Percentiles rank a stretch among this genome's conserved stretches.
Conservation (phyloP, 2,113 vertebrate species). For the Mus spicilegus region DNA sequence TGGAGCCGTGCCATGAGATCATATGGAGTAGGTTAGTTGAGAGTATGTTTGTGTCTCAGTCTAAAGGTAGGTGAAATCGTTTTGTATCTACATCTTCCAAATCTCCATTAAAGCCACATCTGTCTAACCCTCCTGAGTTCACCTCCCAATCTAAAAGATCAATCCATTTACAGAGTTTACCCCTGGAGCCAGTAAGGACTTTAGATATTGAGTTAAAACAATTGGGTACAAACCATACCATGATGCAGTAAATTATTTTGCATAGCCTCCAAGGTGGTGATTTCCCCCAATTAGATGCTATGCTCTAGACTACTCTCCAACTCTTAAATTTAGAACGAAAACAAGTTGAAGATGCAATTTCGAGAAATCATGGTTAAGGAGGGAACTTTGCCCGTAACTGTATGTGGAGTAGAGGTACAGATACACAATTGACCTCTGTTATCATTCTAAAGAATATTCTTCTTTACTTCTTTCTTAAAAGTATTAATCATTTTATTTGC, state of each 20-base stretch:
- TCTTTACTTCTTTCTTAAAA: not conserved
- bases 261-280: not conserved
- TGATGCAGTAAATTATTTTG: not conserved
- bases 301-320: not conserved
- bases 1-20: not conserved
- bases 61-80: not conserved
- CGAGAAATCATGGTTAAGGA: not conserved
- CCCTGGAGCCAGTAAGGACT: not conserved
- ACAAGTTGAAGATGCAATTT: not conserved
- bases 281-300: not conserved
- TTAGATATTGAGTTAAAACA: slow-evolving; percentile 7
- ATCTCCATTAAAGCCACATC: not conserved
- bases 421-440: not conserved
- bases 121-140: not conserved
- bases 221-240: not conserved
- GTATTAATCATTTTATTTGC: too few relatives aligned
- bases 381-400: not conserved
- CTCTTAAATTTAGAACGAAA: not conserved
- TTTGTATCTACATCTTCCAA: not conserved
- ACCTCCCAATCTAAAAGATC: not conserved
- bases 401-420: not conserved
- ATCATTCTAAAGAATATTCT: not conserved
- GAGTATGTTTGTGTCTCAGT: not conserved
- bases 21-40: not conserved
- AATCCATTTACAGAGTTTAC: not conserved